A percentile compares a stretch with the other conserved stretches of the same genome.
Conservation (phyloP, 2,113 vertebrate species). For the Rhynchopsitta pachyrhyncha region DNA sequence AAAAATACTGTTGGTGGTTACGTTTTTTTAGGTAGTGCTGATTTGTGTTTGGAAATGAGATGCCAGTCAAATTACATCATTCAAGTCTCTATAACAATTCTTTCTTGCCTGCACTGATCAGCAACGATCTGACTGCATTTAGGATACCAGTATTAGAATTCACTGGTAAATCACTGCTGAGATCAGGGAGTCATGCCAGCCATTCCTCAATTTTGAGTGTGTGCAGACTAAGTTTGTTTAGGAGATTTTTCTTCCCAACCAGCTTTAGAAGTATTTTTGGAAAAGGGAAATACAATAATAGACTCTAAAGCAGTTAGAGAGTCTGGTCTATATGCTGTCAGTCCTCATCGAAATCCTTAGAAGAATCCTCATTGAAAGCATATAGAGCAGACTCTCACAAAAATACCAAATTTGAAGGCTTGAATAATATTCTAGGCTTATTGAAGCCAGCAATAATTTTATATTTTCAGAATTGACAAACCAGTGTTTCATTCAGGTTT, state of each 20-base stretch:
- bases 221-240: not conserved
- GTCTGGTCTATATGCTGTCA: not conserved
- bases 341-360: too few species aligned
- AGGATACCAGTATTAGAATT: not conserved
- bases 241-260: not conserved
- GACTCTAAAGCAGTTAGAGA: not conserved
- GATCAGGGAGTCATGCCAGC: not conserved
- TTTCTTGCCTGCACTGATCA: not conserved
- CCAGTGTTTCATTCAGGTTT: not conserved
- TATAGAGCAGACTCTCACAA: not conserved
- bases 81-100: not conserved
- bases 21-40: not conserved
- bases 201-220: not conserved
- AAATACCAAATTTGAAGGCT: not conserved
- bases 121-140: not conserved
- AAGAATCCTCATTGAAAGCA: not conserved
- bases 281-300: not conserved
- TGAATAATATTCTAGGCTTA: not conserved
- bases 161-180: not conserved
- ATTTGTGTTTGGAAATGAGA: not conserved
- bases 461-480: not conserved
- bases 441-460: not conserved
- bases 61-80: not conserved
- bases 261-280: not conserved
- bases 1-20: not conserved